Evolutionary conservation across 2,797 vertebrate genomes (phyloP).

Genomic region (Ispidina lecontei): DNA sequence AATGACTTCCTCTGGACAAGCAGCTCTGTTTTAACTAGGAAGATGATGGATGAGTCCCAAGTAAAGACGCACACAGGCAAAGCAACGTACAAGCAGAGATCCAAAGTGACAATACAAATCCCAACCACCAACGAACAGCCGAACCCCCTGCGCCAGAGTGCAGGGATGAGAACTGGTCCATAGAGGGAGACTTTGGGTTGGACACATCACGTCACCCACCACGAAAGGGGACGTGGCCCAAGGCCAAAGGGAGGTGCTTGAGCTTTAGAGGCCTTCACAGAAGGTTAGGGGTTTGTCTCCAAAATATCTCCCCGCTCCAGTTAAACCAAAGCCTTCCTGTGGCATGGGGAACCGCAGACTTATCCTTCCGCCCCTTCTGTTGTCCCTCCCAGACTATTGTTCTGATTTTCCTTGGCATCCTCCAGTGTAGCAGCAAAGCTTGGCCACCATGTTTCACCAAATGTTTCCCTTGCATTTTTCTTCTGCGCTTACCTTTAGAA

Average conservation of each 20-base stretch:
- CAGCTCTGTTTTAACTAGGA: slow-evolving; percentile 37
- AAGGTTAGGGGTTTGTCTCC: not conserved
- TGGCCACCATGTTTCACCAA: slow-evolving; percentile 55
- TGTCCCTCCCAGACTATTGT: slow-evolving; percentile 61
- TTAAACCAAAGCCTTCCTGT: not conserved
- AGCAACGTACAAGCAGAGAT: not conserved
- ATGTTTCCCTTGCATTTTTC: slow-evolving; percentile 57
- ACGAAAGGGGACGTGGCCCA: fast-evolving
- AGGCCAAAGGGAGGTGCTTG: fast-evolving
- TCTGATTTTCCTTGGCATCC: slow-evolving; percentile 55
- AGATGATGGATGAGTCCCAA: slow-evolving; percentile 23
- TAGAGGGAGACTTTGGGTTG: not conserved
- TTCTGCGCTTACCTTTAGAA: slow-evolving; percentile 29
- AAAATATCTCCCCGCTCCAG: not conserved
- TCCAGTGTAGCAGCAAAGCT: not conserved
- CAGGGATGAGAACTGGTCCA: not conserved
- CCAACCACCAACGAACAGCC: fast-evolving
- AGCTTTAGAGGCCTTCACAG: not conserved
- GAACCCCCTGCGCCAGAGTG: fast-evolving
- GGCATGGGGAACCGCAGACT: slow-evolving; percentile 19
- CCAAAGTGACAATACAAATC: not conserved
- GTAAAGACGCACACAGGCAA: not conserved
- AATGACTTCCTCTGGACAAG: slow-evolving; percentile 71
- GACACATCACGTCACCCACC: not conserved
- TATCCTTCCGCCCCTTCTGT: slow-evolving; percentile 55